Percentiles rank a stretch among this genome's conserved stretches.
Evolutionary conservation across 2,888 invertebrate species (phyloP).

Genomic region (Zhuqinia jingwanae): DNA sequence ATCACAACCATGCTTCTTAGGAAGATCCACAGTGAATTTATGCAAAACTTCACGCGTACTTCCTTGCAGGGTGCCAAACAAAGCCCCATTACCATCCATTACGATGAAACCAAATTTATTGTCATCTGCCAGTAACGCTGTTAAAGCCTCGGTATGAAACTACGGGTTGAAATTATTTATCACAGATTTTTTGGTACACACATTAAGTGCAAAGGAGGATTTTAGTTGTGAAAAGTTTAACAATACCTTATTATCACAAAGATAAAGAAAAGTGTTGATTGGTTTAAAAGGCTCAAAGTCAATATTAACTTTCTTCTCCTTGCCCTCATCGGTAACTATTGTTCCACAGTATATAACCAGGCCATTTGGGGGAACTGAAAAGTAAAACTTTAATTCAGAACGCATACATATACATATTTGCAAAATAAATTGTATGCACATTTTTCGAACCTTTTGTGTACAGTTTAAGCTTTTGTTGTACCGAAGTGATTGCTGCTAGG

Average conservation of each 20-base stretch:
- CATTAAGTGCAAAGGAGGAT: too few relatives aligned
- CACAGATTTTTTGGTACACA: too few relatives aligned
- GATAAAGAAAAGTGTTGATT: conserved; percentile 99
- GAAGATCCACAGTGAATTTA: conserved; percentile 98
- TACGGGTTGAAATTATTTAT: too few relatives aligned
- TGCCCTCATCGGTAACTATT: conserved; percentile 99
- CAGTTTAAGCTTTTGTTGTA: conserved; percentile 98
- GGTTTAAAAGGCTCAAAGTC: conserved; percentile 99
- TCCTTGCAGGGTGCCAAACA: conserved; percentile 99
- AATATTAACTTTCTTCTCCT: conserved; percentile 99
- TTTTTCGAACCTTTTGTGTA: conserved; percentile 95
- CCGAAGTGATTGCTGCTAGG: conserved; percentile 99
- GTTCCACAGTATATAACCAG: conserved; percentile 99
- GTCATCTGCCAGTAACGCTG: conserved; percentile 98
- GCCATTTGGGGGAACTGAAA: conserved; percentile 97
- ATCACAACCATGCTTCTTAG: conserved; percentile 97
- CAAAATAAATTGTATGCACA: background rate
- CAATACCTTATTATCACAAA: conserved; percentile 96
- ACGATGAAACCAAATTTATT: conserved; percentile 99
- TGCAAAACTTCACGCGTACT: conserved; percentile 96
- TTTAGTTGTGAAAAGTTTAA: background rate
- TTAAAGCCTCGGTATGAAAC: conserved; percentile 97
- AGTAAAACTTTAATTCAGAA: background rate
- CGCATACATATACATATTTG: background rate
- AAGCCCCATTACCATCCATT: conserved; percentile 99